Conservation (phyloP, 2,797 vertebrate genomes). For the Lophius americanus region DNA sequence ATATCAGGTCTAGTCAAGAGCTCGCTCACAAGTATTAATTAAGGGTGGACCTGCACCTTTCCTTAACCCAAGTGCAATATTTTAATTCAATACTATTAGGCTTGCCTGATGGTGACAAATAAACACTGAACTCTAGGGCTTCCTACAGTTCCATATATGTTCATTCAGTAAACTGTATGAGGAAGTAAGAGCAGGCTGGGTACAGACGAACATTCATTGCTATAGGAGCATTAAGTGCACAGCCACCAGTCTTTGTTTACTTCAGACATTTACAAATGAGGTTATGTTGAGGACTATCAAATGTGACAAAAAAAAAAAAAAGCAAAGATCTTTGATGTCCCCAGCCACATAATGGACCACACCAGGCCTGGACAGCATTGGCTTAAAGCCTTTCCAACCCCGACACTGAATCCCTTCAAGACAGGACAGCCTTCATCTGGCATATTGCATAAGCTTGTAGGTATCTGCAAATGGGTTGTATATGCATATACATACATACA, state of each 20-base stretch:
- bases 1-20: conserved; percentile 24
- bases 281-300: conserved; percentile 47
- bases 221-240: conserved; percentile 64
- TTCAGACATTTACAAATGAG: conserved; percentile 48
- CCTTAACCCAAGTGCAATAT: conserved; percentile 25
- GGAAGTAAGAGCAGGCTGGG: conserved; percentile 36
- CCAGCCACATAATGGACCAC: conserved; percentile 57
- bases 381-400: conserved; percentile 64
- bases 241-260: conserved; percentile 46
- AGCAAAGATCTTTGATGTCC: conserved; percentile 36
- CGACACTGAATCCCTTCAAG: conserved; percentile 64
- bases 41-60: conserved; percentile 23
- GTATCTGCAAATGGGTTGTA: conserved; percentile 70
- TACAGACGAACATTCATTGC: conserved; percentile 55
- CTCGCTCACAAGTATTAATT: conserved; percentile 17
- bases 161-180: conserved; percentile 31
- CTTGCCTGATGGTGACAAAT: conserved; percentile 20
- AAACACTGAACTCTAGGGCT: conserved; percentile 39
- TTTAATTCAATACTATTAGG: conserved; percentile 23
- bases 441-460: conserved; percentile 82
- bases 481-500: conserved; percentile 73
- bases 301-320: conserved; percentile 15
- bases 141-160: conserved; percentile 44
- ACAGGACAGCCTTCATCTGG: conserved; percentile 74
- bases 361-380: conserved; percentile 75